These are phyloP conservation scores for Lagopus leucura DNA, from an alignment of 2,113 vertebrate genomes.

Conservation along the genomic window DNA sequence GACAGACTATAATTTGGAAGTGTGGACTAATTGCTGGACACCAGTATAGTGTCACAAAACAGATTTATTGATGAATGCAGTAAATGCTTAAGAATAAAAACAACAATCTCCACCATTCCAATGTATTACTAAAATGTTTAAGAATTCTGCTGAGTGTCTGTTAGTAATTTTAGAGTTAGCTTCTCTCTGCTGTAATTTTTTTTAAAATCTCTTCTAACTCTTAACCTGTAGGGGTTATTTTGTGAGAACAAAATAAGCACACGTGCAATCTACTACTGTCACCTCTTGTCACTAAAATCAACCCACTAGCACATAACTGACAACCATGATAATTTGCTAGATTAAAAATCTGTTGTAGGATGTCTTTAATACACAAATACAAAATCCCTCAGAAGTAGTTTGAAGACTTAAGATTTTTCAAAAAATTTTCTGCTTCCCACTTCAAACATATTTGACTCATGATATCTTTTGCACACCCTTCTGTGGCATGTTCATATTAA, in stretches of 20 bases:
- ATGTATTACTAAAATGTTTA: background rate
- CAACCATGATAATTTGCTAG: background rate
- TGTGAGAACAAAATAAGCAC: background rate
- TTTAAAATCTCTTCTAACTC: background rate
- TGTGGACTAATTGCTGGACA: constrained; percentile 31
- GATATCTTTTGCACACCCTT: background rate
- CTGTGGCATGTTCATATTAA: background rate
- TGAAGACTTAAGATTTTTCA: background rate
- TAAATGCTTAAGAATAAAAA: constrained; percentile 1
- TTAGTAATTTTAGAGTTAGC: background rate
- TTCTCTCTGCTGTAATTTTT: background rate
- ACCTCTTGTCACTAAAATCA: background rate
- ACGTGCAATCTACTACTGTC: background rate
- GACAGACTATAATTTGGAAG: background rate
- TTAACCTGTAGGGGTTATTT: background rate
- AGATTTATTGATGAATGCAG: constrained; percentile 11
- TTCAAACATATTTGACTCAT: background rate
- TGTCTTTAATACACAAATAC: background rate
- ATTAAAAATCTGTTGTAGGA: background rate
- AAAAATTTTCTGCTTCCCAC: background rate
- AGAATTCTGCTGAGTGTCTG: background rate
- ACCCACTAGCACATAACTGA: background rate
- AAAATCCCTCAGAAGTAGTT: background rate
- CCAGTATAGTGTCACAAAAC: background rate
- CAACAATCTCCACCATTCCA: background rate